Evolutionary conservation across 2,888 invertebrate genomes (phyloP).

Genomic region (Leptopterna dolabrata): DNA sequence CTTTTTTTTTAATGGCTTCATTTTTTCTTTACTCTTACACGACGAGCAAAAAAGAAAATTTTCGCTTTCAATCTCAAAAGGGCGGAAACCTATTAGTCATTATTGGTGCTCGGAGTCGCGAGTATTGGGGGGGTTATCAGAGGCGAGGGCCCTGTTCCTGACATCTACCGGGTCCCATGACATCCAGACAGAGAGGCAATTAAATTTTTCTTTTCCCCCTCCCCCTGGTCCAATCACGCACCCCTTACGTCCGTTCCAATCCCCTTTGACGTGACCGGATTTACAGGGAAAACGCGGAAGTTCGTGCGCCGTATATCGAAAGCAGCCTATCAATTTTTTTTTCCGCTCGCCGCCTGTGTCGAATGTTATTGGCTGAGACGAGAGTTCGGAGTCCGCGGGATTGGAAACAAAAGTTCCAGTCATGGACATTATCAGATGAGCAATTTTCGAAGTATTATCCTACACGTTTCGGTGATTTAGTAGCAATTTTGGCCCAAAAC

Average conservation of each 20-base stretch:
- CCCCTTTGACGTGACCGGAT: slow-evolving; percentile 52
- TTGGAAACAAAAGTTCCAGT: too few relatives aligned
- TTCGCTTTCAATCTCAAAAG: slow-evolving; percentile 37
- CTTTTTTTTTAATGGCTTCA: too few relatives aligned
- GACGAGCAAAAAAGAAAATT: neutral
- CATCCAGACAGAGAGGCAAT: slow-evolving; percentile 53
- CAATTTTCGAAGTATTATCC: too few relatives aligned
- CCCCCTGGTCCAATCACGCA: neutral
- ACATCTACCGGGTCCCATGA: slow-evolving; percentile 36
- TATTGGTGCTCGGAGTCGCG: slow-evolving; percentile 30
- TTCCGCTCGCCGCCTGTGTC: neutral
- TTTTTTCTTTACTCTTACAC: neutral
- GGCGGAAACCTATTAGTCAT: slow-evolving; percentile 53
- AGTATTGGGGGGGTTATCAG: slow-evolving; percentile 13
- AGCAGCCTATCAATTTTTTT: slow-evolving; percentile 16
- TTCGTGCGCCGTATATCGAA: slow-evolving; percentile 50
- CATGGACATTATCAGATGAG: too few relatives aligned
- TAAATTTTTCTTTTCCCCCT: slow-evolving; percentile 50
- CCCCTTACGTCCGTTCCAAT: neutral
- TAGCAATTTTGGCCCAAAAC: too few relatives aligned
- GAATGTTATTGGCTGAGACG: neutral
- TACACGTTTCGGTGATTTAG: too few relatives aligned
- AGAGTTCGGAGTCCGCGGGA: neutral
- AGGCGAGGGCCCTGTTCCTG: slow-evolving; percentile 38
- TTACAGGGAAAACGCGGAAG: slow-evolving; percentile 41